Evolutionary conservation across 2,888 invertebrate genomes (phyloP), one percentile per base, ranked within the genome.

Genomic region (Pristionchus mayeri): DNA sequence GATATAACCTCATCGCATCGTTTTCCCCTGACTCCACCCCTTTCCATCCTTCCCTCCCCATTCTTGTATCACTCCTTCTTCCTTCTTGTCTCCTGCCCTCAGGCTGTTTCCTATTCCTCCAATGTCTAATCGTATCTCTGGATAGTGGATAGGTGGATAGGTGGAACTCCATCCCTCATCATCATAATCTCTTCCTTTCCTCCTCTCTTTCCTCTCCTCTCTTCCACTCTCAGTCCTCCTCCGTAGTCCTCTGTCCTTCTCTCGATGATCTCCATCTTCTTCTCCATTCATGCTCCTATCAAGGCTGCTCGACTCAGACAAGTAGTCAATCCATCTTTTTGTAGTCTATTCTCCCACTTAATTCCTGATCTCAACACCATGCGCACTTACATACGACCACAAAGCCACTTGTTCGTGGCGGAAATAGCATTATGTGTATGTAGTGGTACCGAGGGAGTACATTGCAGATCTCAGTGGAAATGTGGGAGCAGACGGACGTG

Each of bases 31-130:
- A 34, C 71, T 40, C 71, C 40, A n/a, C 71, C 71, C 40, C 34
- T 37, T 71, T 71, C 27, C 71, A 40, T 40, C 34, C 71, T 71
- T 18, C 21, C 37, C 57, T 7, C 9, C 57, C 57, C 71, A 71
- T 71, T 60, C 57, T 57, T 57, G 57, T 57, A 57, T 57, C 57
- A 27, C n/a, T 52, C 52, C 30, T 60, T 60, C 57, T n/a, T n/a
- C 24, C 54, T 54, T 54, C n/a, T n/a, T n/a, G n/a, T n/a, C n/a
- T 60, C 18, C 24, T 60, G 30, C 27, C 57, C 30, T 13, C 27
- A 11, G 57, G 27, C 7, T 24, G 13, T 30, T 60, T 30, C 30
- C 57, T 60, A 60, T 60, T 27, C 30, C 57, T 27, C 11, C n/a
- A 24, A 11, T 54, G 54, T 30, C 24, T 60, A 60, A 60, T 60